Evolutionary conservation across 2,888 invertebrate species (phyloP).

Genomic region (Orchesellides sinensis): DNA sequence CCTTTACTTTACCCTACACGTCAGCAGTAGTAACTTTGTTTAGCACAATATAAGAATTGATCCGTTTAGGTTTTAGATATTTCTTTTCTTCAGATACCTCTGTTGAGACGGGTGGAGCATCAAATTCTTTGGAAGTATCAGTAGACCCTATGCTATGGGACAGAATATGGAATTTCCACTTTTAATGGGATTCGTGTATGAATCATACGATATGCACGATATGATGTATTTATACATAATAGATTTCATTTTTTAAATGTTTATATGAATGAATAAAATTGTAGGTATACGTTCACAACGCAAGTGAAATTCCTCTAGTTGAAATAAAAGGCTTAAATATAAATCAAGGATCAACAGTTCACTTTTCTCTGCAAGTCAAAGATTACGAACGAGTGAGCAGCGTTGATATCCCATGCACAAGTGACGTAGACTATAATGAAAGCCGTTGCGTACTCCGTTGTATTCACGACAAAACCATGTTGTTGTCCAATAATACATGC

Average conservation of each 20-base stretch:
- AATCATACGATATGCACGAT: neutral
- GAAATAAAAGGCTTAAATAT: slow-evolving; percentile 59
- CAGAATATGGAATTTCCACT: slow-evolving; percentile 1
- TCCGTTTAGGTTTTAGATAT: neutral
- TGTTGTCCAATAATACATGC: slow-evolving; percentile 38
- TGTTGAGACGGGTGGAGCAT: slow-evolving; percentile 42
- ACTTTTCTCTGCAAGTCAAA: slow-evolving; percentile 47
- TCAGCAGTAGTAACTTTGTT: too few species aligned
- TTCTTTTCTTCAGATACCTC: slow-evolving; percentile 15
- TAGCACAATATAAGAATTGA: too few species aligned
- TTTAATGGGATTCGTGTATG: slow-evolving; percentile 61
- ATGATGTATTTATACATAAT: neutral
- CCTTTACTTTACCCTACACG: too few species aligned
- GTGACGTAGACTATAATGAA: slow-evolving; percentile 20
- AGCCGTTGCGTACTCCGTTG: slow-evolving; percentile 59
- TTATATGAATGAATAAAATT: neutral
- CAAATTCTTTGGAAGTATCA: slow-evolving; percentile 47
- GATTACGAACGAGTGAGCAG: slow-evolving; percentile 53
- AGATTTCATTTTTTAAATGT: neutral
- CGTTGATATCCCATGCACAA: slow-evolving; percentile 36
- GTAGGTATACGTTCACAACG: slow-evolving; percentile 59
- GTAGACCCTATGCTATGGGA: slow-evolving; percentile 63
- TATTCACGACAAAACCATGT: slow-evolving; percentile 27
- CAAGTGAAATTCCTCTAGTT: slow-evolving; percentile 48
- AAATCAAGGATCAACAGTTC: slow-evolving; percentile 43